These are phyloP conservation scores for Cyprinodon diabolis DNA, from an alignment of 2,797 vertebrate species.

Conservation along the genomic window DNA sequence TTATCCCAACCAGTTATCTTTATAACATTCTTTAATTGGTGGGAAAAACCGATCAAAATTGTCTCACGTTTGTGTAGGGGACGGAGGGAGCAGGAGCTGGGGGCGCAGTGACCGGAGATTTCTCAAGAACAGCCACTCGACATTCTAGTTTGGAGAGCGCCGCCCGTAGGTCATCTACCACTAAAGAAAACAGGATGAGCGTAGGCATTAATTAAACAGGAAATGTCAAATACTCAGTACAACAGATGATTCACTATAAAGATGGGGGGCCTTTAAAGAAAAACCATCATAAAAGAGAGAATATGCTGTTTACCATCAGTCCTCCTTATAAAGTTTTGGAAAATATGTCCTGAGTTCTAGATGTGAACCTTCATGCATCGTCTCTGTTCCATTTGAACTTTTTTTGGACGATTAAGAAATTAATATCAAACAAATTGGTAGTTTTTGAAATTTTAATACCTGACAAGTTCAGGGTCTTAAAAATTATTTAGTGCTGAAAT, in stretches of 20 bases:
- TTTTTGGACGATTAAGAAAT: too few relatives aligned
- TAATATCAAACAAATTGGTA: too few relatives aligned
- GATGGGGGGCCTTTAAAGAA: too few relatives aligned
- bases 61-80: constrained; percentile 71
- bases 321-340: too few relatives aligned
- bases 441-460: too few relatives aligned
- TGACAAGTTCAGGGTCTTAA: too few relatives aligned
- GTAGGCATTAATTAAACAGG: not conserved
- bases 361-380: too few relatives aligned
- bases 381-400: too few relatives aligned
- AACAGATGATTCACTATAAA: not conserved
- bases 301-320: too few relatives aligned
- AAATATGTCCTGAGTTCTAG: too few relatives aligned
- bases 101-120: constrained; percentile 59
- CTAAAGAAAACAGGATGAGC: constrained; percentile 63
- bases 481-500: too few relatives aligned
- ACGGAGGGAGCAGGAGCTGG: constrained; percentile 51
- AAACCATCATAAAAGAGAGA: too few relatives aligned
- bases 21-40: not conserved
- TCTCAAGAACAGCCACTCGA: constrained; percentile 87
- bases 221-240: not conserved
- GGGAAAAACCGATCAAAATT: not conserved
- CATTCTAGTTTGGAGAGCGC: constrained; percentile 88
- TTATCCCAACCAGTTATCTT: not conserved
- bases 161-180: constrained; percentile 86